Base-by-base conservation (phyloP, 2,888 invertebrate species). In the Cephus spinipes region DNA sequence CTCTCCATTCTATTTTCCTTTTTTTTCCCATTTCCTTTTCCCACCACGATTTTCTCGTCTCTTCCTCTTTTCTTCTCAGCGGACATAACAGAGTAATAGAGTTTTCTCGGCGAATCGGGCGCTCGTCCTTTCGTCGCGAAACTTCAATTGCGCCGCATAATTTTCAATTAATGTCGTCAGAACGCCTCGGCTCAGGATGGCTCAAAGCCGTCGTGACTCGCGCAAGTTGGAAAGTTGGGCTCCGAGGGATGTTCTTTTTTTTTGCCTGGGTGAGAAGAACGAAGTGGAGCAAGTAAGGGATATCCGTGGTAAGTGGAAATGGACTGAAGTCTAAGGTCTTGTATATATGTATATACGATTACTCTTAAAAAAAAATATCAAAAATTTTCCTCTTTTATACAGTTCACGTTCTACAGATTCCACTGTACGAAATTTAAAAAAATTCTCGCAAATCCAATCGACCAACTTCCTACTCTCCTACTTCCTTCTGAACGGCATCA, bases 151-250 rank as follows among this genome's bases (percentile, higher is more conserved):
- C 76, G 68, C 55, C 73, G 73, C 35, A 76, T 77, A 79, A 79
- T 74, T 79, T 79, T 69, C 76, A 74, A 79, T 79, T 79, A 79
- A 79, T 79, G 76, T 76, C 79, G 31, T 12, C 32, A 33, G 32
- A 23, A 71, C 9, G 71, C 23, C 71, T 71, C 31, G 32, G 23
- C 55, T 55, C 55, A 55, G 55, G 9, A 23, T 23, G 55, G 23
- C 55, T 55, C 55, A 55, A 23, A 55, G 55, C 9, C 23, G 9
- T 55, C 55, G 23, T 55, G 23, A 15, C 55, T 55, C 55, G 55
- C 9, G 55, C 55, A 9, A 55, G 6, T 55, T 55, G 23, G 55
- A 55, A 55, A 55, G 23, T 55, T 55, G 23, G 9, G 6, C 9
- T 55, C 55, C 23, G 2, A 2, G 55, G 55, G 23, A 55, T 23